These are phyloP conservation scores for Ageneiosus marmoratus DNA, from an alignment of 2,113 vertebrate genomes.

Conservation along the genomic window DNA sequence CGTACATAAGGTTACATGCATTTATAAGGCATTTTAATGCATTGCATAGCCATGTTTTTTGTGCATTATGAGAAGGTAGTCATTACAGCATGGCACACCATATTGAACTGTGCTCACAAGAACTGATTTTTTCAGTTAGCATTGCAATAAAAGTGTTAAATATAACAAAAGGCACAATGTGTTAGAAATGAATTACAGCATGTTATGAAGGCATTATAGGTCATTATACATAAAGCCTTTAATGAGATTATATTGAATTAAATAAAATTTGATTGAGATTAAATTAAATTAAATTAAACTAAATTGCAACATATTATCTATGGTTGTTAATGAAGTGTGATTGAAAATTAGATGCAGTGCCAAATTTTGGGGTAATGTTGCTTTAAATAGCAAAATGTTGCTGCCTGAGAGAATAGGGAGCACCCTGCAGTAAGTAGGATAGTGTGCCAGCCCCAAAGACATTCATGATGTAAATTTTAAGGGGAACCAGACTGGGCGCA, in stretches of 20 bases:
- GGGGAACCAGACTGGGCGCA: slow-evolving; percentile 56
- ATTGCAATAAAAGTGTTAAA: neutral
- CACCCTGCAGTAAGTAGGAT: slow-evolving; percentile 40
- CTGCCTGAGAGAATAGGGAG: slow-evolving; percentile 4
- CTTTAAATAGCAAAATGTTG: slow-evolving; percentile 23
- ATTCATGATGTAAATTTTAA: slow-evolving; percentile 48
- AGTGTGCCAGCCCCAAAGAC: slow-evolving; percentile 50
- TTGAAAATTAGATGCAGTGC: neutral
- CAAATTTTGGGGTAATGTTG: neutral
- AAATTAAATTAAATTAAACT: too few species aligned
- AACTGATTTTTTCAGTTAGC: neutral
- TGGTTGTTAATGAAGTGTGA: neutral
- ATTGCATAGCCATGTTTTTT: neutral
- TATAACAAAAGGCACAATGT: neutral
- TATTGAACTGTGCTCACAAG: neutral
- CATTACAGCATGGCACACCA: neutral
- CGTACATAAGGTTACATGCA: neutral
- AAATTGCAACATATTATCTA: neutral
- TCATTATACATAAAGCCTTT: neutral
- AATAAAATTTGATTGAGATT: too few species aligned
- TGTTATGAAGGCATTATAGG: too few species aligned
- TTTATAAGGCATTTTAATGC: neutral
- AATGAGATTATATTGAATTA: too few species aligned
- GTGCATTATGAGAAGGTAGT: neutral
- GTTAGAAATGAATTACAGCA: neutral